Conservation (phyloP, 1,140 invertebrate species). For the Nephila pilipes region DNA sequence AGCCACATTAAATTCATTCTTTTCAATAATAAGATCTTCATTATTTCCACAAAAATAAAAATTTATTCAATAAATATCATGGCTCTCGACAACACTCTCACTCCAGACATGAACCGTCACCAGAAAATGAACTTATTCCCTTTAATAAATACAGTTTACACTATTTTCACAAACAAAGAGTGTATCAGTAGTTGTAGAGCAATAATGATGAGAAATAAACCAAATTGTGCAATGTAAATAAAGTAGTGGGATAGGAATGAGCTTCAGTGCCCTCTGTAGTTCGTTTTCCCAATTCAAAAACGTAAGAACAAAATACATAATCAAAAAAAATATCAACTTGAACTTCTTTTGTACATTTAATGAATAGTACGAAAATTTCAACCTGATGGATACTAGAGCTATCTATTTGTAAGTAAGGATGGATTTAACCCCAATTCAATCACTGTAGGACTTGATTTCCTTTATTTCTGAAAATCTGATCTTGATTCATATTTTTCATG, state of each 20-base stretch:
- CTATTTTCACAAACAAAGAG: background rate
- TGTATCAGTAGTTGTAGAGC: background rate
- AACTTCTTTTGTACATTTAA: too few relatives aligned
- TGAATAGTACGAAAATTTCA: too few relatives aligned
- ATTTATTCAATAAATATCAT: background rate
- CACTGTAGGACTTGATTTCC: too few relatives aligned
- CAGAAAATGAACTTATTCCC: background rate
- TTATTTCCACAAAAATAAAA: background rate
- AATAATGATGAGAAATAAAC: background rate
- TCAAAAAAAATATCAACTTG: too few relatives aligned
- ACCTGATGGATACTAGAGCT: too few relatives aligned
- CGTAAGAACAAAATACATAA: too few relatives aligned
- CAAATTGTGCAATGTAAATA: background rate
- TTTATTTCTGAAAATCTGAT: too few relatives aligned
- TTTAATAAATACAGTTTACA: background rate
- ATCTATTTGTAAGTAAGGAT: too few relatives aligned
- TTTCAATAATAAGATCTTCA: background rate
- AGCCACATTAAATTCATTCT: conserved; percentile 3
- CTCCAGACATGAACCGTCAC: background rate
- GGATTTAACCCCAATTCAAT: too few relatives aligned
- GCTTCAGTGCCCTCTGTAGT: background rate
- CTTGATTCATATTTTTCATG: too few relatives aligned
- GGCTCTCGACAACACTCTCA: background rate
- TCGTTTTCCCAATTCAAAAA: background rate
- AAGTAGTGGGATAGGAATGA: background rate